Percentiles rank a stretch among this genome's conserved stretches.
Conservation (phyloP, 2,113 vertebrate genomes). For the Probosciger aterrimus region DNA sequence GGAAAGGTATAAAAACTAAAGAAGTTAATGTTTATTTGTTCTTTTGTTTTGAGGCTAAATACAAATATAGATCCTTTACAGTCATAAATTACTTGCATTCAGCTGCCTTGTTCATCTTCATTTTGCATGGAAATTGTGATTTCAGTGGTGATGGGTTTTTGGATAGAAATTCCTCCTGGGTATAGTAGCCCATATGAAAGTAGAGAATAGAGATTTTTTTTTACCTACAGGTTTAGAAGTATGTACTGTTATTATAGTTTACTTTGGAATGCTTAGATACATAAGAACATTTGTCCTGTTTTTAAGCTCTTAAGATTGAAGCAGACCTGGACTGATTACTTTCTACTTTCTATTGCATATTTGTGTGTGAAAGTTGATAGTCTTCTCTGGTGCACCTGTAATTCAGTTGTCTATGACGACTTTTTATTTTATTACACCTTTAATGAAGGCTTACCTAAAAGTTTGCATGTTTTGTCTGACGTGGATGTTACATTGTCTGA, state of each 20-base stretch:
- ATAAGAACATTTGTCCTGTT: not conserved
- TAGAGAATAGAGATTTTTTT: not conserved
- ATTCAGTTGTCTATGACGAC: not conserved
- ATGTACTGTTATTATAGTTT: not conserved
- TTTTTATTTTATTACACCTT: not conserved
- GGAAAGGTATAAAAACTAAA: constrained; percentile 80
- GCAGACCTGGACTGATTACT: not conserved
- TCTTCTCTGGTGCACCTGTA: not conserved
- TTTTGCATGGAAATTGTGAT: not conserved
- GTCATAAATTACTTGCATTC: not conserved
- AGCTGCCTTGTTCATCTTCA: not conserved
- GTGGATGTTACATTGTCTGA: not conserved
- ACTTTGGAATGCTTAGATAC: not conserved
- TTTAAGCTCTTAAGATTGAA: not conserved
- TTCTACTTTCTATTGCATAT: not conserved
- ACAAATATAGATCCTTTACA: not conserved
- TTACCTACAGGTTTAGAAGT: not conserved
- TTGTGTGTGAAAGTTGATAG: not conserved
- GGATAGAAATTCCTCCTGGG: not conserved
- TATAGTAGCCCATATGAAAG: not conserved
- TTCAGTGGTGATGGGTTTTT: not conserved
- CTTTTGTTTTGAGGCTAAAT: not conserved
- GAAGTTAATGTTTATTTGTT: not conserved
- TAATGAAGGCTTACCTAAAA: not conserved
- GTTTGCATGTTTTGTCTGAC: not conserved